Conservation (phyloP, 2,888 invertebrate species). For the Eulithis prunata region DNA sequence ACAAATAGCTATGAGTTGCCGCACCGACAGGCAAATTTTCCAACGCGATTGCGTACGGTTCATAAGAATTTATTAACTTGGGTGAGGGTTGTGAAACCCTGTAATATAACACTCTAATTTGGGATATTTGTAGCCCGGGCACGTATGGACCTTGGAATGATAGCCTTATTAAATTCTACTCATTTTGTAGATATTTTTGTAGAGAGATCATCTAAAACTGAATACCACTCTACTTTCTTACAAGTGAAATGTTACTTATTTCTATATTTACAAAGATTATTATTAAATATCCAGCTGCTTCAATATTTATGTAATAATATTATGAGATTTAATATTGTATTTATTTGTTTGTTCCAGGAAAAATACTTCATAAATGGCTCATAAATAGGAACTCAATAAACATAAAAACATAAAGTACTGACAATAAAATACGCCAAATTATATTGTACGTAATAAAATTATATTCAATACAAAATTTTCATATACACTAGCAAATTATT, state of each 20-base stretch:
- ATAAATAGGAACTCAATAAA: conserved; percentile 31
- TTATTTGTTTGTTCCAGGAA: conserved; percentile 64
- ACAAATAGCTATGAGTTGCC: conserved; percentile 25
- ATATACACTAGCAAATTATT: conserved; percentile 26
- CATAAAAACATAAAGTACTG: conserved; percentile 40
- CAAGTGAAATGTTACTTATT: no score
- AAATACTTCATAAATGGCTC: conserved; percentile 24
- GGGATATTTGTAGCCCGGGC: conserved; percentile 3
- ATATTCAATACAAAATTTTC: conserved; percentile 25
- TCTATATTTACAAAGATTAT: no score
- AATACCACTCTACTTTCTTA: no score
- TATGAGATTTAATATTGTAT: background rate
- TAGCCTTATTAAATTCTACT: conserved; percentile 1
- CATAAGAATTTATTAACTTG: conserved; percentile 29
- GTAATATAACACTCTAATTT: conserved; percentile 19
- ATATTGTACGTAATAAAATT: conserved; percentile 24
- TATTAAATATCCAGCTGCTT: no score
- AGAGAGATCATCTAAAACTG: no score
- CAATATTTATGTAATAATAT: background rate
- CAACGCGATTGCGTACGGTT: conserved; percentile 12
- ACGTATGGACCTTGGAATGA: conserved; percentile 5
- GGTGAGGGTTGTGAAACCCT: conserved; percentile 10
- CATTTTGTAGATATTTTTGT: background rate
- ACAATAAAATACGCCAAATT: conserved; percentile 45
- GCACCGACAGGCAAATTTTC: conserved; percentile 24